Evolutionary conservation across 2,888 invertebrate species (phyloP).

Genomic region (Rhagium mordax): DNA sequence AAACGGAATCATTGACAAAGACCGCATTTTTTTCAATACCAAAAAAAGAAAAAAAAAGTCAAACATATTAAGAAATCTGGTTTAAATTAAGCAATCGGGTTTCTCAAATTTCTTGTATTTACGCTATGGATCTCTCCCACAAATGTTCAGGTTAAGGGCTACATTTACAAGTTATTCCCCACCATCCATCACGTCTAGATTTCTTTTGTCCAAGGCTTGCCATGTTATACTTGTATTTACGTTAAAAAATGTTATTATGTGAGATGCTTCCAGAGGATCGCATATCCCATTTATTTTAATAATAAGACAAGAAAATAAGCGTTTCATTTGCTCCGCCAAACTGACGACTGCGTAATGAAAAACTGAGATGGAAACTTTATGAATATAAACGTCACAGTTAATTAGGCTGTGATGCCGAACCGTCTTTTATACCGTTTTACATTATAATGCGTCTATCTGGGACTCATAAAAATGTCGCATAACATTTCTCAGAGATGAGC

Average conservation of each 20-base stretch:
- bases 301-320: not conserved
- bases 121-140: too few species aligned
- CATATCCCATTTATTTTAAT: not conserved
- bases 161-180: not conserved
- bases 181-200: not conserved
- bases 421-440: not conserved
- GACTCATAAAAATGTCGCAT: not conserved
- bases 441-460: not conserved
- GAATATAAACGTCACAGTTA: constrained; percentile 19
- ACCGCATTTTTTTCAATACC: too few species aligned
- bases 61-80: too few species aligned
- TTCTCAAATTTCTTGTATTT: too few species aligned
- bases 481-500: not conserved
- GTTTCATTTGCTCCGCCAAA: not conserved
- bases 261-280: not conserved
- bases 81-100: too few species aligned
- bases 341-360: not conserved
- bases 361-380: constrained; percentile 3
- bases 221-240: not conserved
- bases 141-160: too few species aligned
- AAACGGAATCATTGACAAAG: too few species aligned
- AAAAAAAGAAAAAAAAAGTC: too few species aligned
- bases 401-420: not conserved
- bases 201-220: not conserved
- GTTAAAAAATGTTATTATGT: not conserved